Base-by-base conservation (phyloP, 1,140 invertebrate genomes). In the Zaprionus davidi region DNA sequence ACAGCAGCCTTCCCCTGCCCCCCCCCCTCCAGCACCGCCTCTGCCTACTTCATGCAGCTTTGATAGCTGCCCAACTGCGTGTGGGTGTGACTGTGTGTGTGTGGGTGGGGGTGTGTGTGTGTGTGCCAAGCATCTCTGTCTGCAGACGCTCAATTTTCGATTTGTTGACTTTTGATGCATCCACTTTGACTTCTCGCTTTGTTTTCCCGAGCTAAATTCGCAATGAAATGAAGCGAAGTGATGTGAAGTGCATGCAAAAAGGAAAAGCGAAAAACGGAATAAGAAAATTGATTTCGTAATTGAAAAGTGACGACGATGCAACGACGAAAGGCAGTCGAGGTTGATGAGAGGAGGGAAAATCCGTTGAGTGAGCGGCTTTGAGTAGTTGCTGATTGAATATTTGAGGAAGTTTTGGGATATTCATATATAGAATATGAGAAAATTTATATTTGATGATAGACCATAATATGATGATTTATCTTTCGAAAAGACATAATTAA, bases 1-100 rank as follows among this genome's bases (percentile, higher is more conserved):
- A 92, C 91, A 92, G 82, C 91, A 92, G 78, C 87, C 82, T 72
- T 80, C 76, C 11, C 12, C 81, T 71, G 51, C 59, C 76, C 79
- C 75, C 64, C 79, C 64, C 28, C 65, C 76, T 82, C 7, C n/a
- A 67, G 60, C 62, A 15, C 34, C 2, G 63, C 26, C 20, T 6
- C 28, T 49, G 26, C 36, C 46, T 71, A 13, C 53, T 57, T 13
- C 20, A 41, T n/a, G 24, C 28, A 13, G 2, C 46, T 63, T 44
- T 44, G 41, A 44, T 44, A 44, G 41, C 41, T n/a, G n/a, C n/a
- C 41, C 41, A 46, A 46, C 41, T 46, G 41, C 41, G 53, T 51
- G 20, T 59, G 41, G 17, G 44, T 44, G 59, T 24, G 26, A 17
- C 51, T 69, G 60, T 62, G 60, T 59, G 53, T n/a, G 7, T 68